These are phyloP conservation scores for Orientallactaga bullata DNA, from an alignment of 2,113 vertebrate genomes.

Conservation along the genomic window DNA sequence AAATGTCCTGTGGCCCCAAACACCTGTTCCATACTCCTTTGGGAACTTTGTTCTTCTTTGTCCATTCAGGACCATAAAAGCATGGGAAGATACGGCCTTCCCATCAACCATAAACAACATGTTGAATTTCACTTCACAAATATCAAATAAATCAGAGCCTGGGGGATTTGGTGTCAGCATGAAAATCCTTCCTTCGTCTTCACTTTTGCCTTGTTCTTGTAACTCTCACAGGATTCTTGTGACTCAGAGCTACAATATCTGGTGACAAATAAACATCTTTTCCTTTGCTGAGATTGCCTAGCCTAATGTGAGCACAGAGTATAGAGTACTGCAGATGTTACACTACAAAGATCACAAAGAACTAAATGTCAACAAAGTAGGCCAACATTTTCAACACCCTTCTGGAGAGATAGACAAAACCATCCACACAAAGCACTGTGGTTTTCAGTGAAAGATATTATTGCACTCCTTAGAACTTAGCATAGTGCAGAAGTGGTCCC, in stretches of 20 bases:
- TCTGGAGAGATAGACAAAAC: background rate
- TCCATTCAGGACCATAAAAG: conserved; percentile 65
- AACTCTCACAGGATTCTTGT: conserved; percentile 6
- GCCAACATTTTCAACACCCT: background rate
- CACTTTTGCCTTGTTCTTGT: conserved; percentile 30
- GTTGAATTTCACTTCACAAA: conserved; percentile 60
- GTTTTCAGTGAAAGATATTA: background rate
- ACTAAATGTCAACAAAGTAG: background rate
- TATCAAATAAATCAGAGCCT: conserved; percentile 66
- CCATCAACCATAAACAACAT: conserved; percentile 59
- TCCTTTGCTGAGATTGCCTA: conserved; percentile 1
- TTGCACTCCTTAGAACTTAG: background rate
- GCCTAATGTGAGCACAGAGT: background rate
- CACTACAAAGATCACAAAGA: conserved; percentile 1
- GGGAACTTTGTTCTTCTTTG: conserved; percentile 52
- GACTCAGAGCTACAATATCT: conserved; percentile 33
- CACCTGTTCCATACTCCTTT: conserved; percentile 50
- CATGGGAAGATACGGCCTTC: conserved; percentile 36
- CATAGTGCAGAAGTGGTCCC: background rate
- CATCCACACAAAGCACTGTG: background rate
- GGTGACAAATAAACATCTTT: background rate
- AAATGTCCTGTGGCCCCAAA: conserved; percentile 22
- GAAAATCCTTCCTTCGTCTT: conserved; percentile 56
- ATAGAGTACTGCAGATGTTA: background rate
- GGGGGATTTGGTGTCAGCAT: background rate